A percentile compares a stretch with the other conserved stretches of the same genome.
These are phyloP conservation scores for Alexandromys fortis DNA, from an alignment of 2,113 vertebrate genomes.

Conservation along the genomic window DNA sequence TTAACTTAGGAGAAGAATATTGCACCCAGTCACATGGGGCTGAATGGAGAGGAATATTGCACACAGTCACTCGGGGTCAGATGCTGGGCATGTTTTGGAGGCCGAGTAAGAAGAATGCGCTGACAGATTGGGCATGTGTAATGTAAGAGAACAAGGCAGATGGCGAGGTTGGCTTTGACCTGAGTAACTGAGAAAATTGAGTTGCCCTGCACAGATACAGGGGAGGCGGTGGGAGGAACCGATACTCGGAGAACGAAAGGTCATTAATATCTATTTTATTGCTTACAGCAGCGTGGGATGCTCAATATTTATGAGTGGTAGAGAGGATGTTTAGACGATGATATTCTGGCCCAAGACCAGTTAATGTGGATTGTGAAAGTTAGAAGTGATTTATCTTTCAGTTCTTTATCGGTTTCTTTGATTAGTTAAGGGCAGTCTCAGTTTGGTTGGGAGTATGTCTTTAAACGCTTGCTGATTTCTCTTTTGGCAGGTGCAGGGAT, in stretches of 20 bases:
- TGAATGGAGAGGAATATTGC: neutral
- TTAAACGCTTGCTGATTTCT: constrained; percentile 16
- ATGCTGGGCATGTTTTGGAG: neutral
- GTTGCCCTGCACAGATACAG: neutral
- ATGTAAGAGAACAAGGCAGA: neutral
- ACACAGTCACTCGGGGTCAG: neutral
- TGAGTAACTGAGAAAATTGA: constrained; percentile 42
- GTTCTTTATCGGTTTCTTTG: constrained; percentile 50
- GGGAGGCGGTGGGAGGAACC: constrained; percentile 30
- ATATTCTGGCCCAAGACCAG: neutral
- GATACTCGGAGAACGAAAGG: constrained; percentile 41
- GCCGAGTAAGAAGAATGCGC: neutral
- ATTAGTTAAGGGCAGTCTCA: constrained; percentile 59
- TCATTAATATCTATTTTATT: constrained; percentile 58
- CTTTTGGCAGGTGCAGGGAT: constrained; percentile 7
- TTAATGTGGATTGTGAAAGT: constrained; percentile 2
- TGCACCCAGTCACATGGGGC: neutral
- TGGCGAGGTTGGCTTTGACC: constrained; percentile 14
- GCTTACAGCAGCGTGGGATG: constrained; percentile 36
- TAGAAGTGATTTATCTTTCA: constrained; percentile 49
- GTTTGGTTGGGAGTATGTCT: constrained; percentile 13
- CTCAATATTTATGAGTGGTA: constrained; percentile 54
- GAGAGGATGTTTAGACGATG: neutral
- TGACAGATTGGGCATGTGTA: neutral
- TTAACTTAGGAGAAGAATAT: neutral